phyloP scores from a whole-genome alignment of 1,140 invertebrate genomes.

The Trichogramma pretiosum region DNA sequence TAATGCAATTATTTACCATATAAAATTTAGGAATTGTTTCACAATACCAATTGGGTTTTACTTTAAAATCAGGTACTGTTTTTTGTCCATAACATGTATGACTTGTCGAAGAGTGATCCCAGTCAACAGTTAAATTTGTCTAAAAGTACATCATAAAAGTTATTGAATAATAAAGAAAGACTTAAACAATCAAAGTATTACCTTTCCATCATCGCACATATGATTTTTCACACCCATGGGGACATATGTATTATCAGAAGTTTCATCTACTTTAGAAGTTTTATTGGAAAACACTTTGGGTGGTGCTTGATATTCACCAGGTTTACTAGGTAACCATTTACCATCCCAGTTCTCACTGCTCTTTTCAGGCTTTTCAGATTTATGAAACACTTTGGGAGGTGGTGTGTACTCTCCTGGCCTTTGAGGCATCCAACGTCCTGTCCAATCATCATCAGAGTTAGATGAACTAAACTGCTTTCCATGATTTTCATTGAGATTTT shows the following conservation, averaged over 20 bases:
- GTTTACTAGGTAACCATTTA: no score
- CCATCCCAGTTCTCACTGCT: no score
- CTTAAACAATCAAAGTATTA: slow-evolving; percentile 28
- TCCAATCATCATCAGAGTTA: slow-evolving; percentile 31
- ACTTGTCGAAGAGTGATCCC: slow-evolving; percentile 55
- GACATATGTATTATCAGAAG: slow-evolving; percentile 21
- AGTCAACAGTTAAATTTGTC: slow-evolving; percentile 63
- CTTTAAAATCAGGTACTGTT: slow-evolving; percentile 41
- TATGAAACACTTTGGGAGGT: slow-evolving; percentile 28
- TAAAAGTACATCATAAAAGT: slow-evolving; percentile 32
- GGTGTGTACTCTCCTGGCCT: slow-evolving; percentile 29
- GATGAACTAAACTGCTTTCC: slow-evolving; percentile 20
- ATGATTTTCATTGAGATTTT: slow-evolving; percentile 8
- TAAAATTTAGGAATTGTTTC: slow-evolving; percentile 55
- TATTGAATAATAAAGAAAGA: slow-evolving; percentile 8
- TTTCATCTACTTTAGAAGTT: not conserved
- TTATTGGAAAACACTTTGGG: not conserved
- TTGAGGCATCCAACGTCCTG: slow-evolving; percentile 37
- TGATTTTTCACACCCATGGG: slow-evolving; percentile 48
- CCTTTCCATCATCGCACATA: slow-evolving; percentile 64
- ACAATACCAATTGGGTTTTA: slow-evolving; percentile 48
- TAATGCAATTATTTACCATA: slow-evolving; percentile 47
- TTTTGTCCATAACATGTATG: slow-evolving; percentile 56
- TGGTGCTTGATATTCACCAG: no score
- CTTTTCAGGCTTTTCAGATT: no score